phyloP scores from a whole-genome alignment of 2,797 vertebrate species.

The Odontamblyopus rebecca region DNA sequence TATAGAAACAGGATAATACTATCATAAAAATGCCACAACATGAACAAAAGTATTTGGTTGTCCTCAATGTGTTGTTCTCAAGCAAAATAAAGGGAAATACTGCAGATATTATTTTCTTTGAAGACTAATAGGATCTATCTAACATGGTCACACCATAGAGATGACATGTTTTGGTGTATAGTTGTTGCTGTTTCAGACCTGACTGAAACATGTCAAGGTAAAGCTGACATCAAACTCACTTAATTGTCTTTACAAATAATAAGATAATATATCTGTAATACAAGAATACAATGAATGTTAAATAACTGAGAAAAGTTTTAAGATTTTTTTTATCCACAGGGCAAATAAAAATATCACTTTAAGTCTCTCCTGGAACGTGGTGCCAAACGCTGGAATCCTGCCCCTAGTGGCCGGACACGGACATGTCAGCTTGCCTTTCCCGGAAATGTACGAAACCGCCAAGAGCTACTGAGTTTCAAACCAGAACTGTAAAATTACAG shows the following conservation, averaged over 20 bases:
- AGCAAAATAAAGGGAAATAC: too few relatives aligned
- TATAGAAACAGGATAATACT: too few relatives aligned
- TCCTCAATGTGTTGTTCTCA: too few relatives aligned
- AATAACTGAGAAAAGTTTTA: neutral
- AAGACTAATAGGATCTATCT: neutral
- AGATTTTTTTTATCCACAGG: slow-evolving; percentile 65
- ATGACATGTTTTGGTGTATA: too few relatives aligned
- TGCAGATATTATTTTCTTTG: neutral
- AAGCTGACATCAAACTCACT: too few relatives aligned
- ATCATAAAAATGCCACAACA: too few relatives aligned
- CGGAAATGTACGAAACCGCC: slow-evolving; percentile 89
- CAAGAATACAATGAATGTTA: neutral
- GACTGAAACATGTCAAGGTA: too few relatives aligned
- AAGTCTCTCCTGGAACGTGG: slow-evolving; percentile 95
- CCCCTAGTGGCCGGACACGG: slow-evolving; percentile 93
- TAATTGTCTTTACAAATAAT: too few relatives aligned
- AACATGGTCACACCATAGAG: too few relatives aligned
- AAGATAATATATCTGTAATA: too few relatives aligned
- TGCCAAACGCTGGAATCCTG: slow-evolving; percentile 96
- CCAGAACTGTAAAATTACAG: slow-evolving; percentile 1
- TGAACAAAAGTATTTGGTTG: too few relatives aligned
- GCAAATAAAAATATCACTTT: slow-evolving; percentile 96
- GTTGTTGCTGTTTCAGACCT: too few relatives aligned
- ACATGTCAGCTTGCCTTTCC: slow-evolving; percentile 90
- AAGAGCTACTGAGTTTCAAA: slow-evolving; percentile 86